Percentiles rank a stretch among this genome's conserved stretches.
Conservation (phyloP, 2,888 invertebrate species). For the Andrena camellia region DNA sequence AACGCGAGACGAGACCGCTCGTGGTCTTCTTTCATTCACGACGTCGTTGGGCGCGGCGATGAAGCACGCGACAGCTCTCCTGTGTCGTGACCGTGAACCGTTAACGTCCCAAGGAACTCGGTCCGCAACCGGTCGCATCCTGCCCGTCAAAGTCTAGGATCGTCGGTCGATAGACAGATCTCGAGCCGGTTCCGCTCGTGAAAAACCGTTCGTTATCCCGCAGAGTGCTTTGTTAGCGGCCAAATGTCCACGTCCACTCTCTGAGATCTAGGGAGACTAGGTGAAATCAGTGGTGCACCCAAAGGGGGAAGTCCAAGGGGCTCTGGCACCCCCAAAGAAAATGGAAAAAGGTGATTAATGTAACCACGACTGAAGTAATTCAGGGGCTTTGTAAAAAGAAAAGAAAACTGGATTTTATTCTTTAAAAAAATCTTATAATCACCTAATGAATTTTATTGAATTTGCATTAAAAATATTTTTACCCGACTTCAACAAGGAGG, state of each 20-base stretch:
- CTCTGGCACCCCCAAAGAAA: too few relatives aligned
- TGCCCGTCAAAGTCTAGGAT: conserved; percentile 51
- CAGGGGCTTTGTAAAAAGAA: too few relatives aligned
- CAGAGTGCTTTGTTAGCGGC: conserved; percentile 11
- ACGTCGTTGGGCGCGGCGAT: conserved; percentile 58
- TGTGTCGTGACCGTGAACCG: conserved; percentile 68
- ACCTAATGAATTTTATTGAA: too few relatives aligned
- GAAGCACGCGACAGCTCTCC: conserved; percentile 64
- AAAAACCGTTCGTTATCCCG: conserved; percentile 53
- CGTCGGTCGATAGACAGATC: conserved; percentile 41
- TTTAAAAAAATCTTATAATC: too few relatives aligned
- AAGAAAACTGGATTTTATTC: too few relatives aligned
- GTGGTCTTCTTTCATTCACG: conserved; percentile 63
- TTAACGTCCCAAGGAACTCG: conserved; percentile 68
- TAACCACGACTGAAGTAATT: too few relatives aligned
- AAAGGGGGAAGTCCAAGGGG: too few relatives aligned
- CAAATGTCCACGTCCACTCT: background rate
- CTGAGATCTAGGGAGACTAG: background rate
- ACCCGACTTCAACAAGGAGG: too few relatives aligned
- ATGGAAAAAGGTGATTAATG: too few relatives aligned
- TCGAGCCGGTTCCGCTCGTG: background rate
- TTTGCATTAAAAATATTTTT: too few relatives aligned
- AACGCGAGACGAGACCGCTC: conserved; percentile 63
- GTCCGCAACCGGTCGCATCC: conserved; percentile 48
- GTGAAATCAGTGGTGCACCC: too few relatives aligned